Evolutionary conservation across 2,797 vertebrate genomes (phyloP).

Genomic region (Prunella strophiata): DNA sequence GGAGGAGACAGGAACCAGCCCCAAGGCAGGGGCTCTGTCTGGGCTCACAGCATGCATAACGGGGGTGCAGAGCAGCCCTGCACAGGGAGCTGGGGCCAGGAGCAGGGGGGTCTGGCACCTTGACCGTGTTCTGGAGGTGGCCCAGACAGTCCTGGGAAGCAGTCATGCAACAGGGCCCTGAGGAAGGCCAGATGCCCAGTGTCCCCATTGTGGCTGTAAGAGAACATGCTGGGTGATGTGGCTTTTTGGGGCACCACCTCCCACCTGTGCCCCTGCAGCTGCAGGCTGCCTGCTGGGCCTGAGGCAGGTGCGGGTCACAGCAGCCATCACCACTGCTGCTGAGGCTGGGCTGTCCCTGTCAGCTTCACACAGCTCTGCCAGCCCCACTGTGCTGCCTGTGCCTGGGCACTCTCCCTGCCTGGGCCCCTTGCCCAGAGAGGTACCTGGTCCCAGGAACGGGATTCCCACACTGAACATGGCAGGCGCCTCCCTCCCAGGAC

Average conservation of each 20-base stretch:
- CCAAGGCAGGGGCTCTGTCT: background rate
- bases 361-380: background rate
- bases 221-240: background rate
- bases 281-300: background rate
- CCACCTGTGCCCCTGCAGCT: background rate
- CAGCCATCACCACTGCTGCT: background rate
- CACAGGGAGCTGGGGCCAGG: background rate
- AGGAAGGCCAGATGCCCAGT: background rate
- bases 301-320: background rate
- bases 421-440: background rate
- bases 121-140: background rate
- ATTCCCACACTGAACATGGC: background rate
- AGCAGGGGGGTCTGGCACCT: background rate
- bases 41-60: background rate
- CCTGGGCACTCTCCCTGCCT: no score
- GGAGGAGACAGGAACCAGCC: constrained; percentile 1
- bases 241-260: background rate
- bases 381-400: background rate
- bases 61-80: background rate
- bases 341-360: background rate
- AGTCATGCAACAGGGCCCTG: rapidly evolving
- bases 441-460: background rate
- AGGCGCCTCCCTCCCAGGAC: rapidly evolving
- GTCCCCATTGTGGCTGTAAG: background rate
- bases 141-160: background rate